phyloP scores from a whole-genome alignment of 2,797 vertebrate genomes.

The Sebastes cheni region DNA sequence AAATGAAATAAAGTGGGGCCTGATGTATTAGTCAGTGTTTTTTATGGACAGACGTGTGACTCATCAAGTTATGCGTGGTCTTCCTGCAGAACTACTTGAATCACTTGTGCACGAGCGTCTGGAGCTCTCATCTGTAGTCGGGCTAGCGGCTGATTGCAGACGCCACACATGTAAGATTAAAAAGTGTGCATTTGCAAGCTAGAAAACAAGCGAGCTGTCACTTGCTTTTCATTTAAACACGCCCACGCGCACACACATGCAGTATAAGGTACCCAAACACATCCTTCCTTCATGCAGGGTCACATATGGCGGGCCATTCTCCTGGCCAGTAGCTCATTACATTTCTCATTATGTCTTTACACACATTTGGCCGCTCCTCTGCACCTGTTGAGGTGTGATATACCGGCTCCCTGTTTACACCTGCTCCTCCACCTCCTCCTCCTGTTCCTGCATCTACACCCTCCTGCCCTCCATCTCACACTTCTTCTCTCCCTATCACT shows the following conservation, averaged over 20 bases:
- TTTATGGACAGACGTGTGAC: constrained; percentile 19
- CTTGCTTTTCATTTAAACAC: constrained; percentile 2
- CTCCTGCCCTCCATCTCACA: constrained; percentile 61
- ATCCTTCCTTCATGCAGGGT: constrained; percentile 35
- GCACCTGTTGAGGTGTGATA: constrained; percentile 80
- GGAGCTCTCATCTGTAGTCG: background rate
- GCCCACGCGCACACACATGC: constrained; percentile 3
- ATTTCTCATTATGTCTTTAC: constrained; percentile 75
- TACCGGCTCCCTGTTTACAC: constrained; percentile 57
- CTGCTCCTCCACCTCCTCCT: constrained; percentile 62
- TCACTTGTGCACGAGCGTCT: background rate
- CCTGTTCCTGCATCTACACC: constrained; percentile 38
- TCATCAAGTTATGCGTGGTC: constrained; percentile 10
- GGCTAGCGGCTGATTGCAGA: background rate
- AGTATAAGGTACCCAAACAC: background rate
- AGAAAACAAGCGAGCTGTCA: background rate
- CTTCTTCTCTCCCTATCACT: constrained; percentile 66
- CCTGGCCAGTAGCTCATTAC: constrained; percentile 67
- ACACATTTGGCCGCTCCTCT: constrained; percentile 58
- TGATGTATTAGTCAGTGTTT: constrained; percentile 15
- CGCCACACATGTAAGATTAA: background rate
- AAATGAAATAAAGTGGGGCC: background rate
- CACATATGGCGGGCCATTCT: constrained; percentile 56
- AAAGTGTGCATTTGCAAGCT: background rate
- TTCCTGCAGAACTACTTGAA: background rate